Evolutionary conservation across 2,888 invertebrate species (phyloP).

Genomic region (Athripsodes cinereus): DNA sequence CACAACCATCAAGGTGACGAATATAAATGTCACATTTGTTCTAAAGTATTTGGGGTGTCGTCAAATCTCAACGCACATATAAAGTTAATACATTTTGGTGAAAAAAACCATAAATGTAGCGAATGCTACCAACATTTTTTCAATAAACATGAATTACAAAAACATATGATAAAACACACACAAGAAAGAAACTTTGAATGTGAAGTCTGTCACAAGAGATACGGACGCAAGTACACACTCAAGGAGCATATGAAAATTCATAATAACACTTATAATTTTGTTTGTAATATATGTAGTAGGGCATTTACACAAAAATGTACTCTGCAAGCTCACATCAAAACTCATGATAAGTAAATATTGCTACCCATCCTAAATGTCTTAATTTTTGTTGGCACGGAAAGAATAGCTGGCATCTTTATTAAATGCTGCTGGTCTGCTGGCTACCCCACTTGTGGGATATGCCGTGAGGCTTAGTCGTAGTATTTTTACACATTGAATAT

Average conservation of each 20-base stretch:
- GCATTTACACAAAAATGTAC: slow-evolving; percentile 20
- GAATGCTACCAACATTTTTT: slow-evolving; percentile 46
- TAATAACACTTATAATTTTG: slow-evolving; percentile 33
- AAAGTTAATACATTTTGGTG: neutral
- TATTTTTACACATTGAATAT: too few relatives aligned
- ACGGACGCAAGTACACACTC: slow-evolving; percentile 44
- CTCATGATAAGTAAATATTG: slow-evolving; percentile 17
- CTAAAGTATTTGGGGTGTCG: slow-evolving; percentile 8
- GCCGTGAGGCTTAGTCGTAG: too few relatives aligned
- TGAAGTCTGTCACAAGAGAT: slow-evolving; percentile 46
- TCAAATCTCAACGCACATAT: slow-evolving; percentile 7
- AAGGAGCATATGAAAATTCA: slow-evolving; percentile 45
- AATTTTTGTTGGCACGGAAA: too few relatives aligned
- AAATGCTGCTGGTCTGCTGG: too few relatives aligned
- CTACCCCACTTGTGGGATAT: too few relatives aligned
- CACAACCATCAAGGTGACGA: slow-evolving; percentile 30
- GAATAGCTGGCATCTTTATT: too few relatives aligned
- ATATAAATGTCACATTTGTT: slow-evolving; percentile 23
- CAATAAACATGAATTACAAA: slow-evolving; percentile 49
- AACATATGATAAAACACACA: slow-evolving; percentile 53
- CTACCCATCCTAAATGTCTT: too few relatives aligned
- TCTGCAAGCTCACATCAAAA: slow-evolving; percentile 7
- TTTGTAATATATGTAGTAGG: slow-evolving; percentile 14
- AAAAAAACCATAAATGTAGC: neutral
- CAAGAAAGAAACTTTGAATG: slow-evolving; percentile 49